A percentile compares a stretch with the other conserved stretches of the same genome.
Conservation (phyloP, 2,113 vertebrate species). For the Gallinago media region DNA sequence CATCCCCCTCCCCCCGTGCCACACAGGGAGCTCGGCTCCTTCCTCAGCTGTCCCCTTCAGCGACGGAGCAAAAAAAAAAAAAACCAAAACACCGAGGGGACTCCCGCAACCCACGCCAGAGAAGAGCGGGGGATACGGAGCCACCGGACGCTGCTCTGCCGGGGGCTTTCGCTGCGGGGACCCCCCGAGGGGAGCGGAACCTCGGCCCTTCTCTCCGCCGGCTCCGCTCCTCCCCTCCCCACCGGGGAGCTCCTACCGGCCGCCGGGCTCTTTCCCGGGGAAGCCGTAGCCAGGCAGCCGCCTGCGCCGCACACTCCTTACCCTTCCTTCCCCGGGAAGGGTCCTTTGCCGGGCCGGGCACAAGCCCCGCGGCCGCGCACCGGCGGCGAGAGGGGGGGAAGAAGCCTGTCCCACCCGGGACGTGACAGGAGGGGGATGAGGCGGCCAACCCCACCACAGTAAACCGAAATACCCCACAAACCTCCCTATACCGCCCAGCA, state of each 20-base stretch:
- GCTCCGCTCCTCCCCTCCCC: not conserved
- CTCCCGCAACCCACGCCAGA: not conserved
- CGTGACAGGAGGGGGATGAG: not conserved
- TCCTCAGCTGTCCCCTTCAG: not conserved
- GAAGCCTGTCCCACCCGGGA: not conserved
- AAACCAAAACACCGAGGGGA: not conserved
- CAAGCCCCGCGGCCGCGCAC: not conserved
- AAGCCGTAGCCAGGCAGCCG: not conserved
- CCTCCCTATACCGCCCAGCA: fast-evolving
- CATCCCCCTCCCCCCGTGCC: not conserved
- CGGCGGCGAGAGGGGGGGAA: too few species aligned
- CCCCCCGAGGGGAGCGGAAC: not conserved
- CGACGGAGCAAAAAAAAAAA: not conserved
- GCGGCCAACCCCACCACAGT: fast-evolving
- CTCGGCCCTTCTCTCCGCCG: not conserved
- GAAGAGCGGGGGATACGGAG: not conserved
- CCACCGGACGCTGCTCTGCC: not conserved
- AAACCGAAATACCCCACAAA: not conserved
- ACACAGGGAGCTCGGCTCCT: not conserved
- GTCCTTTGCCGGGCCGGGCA: not conserved
- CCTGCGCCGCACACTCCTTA: not conserved
- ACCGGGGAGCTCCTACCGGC: not conserved
- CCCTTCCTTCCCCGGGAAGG: not conserved
- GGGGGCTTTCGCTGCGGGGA: not conserved
- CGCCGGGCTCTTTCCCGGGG: not conserved